Evolutionary conservation across 1,140 invertebrate genomes (phyloP), one percentile per base, ranked within the genome.

Genomic region (Holotrichia oblita): DNA sequence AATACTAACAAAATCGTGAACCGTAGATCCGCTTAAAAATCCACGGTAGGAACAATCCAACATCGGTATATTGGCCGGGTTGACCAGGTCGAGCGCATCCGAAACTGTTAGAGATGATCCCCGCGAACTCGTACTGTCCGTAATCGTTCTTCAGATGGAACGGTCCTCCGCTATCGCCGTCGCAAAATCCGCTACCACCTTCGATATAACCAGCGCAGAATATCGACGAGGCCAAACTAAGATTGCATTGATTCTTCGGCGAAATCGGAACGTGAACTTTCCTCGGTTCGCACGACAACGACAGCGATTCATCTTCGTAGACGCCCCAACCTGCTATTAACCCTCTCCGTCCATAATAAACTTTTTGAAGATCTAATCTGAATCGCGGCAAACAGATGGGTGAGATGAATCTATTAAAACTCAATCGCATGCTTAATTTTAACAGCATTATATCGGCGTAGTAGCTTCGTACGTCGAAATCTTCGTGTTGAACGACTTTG

Each of bases 391-490:
- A n/a, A 27, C 75, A 76, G 22, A 76, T 55, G 0, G 75, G 75
- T 0, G 10, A 2, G 10, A 76, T n/a, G 17, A 27, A 44, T 24
- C 55, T 34, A 27, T 48, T 76, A 55, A 48, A 76, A 20, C 14
- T 24, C 41, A 76, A 24, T 12, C 44, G 40, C 44, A 76, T 48
- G 20, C 75, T 76, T 55, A 76, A 76, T 14, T 55, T 41, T 22
- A 76, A 27, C 22, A 76, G 27, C 75, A 76, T 76, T 27, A 76
- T 76, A 55, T 76, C 75, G 6, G 75, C 75, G 44, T 48, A 76
- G 12, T 24, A 76, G 8, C n/a, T 76, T 22, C 24, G 48, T 6
- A 48, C 20, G 20, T 76, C 75, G 22, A 55, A 76, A 24, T 76
- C 24, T 55, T 44, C 41, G 20, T 76, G 75, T 55, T 34, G 41